These are phyloP conservation scores for Dichetophora obliterata DNA, from an alignment of 2,888 invertebrate species.

Conservation along the genomic window DNA sequence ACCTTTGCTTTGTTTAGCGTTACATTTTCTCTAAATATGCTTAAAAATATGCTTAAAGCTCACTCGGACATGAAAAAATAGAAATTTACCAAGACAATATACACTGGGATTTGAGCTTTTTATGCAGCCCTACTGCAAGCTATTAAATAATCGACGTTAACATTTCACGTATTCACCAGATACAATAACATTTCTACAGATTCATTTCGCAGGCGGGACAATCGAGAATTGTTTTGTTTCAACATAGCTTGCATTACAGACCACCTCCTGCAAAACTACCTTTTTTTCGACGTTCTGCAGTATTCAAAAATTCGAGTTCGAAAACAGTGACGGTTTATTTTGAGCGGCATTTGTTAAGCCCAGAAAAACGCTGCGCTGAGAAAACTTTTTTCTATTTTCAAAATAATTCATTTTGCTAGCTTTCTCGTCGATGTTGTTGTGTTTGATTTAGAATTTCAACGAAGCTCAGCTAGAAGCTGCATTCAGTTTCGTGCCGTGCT, in stretches of 20 bases:
- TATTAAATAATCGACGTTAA: constrained; percentile 40
- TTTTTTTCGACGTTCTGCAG: not conserved
- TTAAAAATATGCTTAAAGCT: too few species aligned
- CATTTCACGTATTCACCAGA: constrained; percentile 14
- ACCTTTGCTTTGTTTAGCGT: too few species aligned
- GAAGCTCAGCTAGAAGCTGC: constrained; percentile 53
- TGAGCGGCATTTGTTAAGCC: not conserved
- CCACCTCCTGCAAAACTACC: not conserved
- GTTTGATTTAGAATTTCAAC: not conserved
- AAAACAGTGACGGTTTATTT: not conserved
- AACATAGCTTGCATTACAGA: not conserved
- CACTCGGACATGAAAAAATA: not conserved
- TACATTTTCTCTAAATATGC: too few species aligned
- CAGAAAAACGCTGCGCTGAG: constrained; percentile 6
- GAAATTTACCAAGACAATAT: not conserved
- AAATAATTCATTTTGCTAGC: not conserved
- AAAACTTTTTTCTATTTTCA: constrained; percentile 18
- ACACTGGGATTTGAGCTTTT: constrained; percentile 1
- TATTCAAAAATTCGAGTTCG: constrained; percentile 1
- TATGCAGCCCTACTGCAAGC: not conserved
- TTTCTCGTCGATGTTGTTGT: not conserved
- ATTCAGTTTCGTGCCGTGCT: constrained; percentile 59
- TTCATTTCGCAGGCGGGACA: constrained; percentile 1
- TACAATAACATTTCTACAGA: constrained; percentile 20
- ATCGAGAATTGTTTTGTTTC: not conserved